Conservation (phyloP, 23 tunicate genomes). For the Ciona savignyi region DNA sequence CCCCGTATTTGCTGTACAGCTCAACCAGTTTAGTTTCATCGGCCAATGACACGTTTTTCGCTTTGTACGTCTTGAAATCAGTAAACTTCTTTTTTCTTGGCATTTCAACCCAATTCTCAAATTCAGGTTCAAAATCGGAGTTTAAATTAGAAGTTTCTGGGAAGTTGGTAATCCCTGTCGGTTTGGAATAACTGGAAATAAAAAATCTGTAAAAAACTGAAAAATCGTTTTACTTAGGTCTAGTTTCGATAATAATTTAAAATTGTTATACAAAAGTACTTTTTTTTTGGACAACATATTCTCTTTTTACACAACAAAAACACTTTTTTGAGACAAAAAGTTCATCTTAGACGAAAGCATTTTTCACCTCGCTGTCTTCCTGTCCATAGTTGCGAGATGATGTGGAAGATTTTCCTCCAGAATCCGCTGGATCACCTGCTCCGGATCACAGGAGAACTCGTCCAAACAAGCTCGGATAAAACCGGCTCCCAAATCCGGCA, state of each 20-base stretch:
- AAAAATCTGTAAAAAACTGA: neutral
- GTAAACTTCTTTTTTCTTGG: neutral
- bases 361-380: neutral
- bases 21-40: neutral
- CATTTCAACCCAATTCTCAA: neutral
- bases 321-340: neutral
- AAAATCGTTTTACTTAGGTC: no score
- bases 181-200: neutral
- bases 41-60: neutral
- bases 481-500: slow-evolving; percentile 53
- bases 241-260: no score
- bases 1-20: neutral
- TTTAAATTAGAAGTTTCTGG: neutral
- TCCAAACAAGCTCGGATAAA: slow-evolving; percentile 44
- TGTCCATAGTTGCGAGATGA: slow-evolving; percentile 14
- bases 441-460: slow-evolving; percentile 50
- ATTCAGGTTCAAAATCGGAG: neutral
- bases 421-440: slow-evolving; percentile 62
- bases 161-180: neutral
- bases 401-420: slow-evolving; percentile 87
- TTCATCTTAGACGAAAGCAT: neutral
- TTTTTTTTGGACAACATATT: no score
- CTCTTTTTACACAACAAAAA: neutral
- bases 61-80: neutral
- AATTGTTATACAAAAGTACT: neutral